These are phyloP conservation scores for Heterohyrax brucei DNA, from an alignment of 2,797 vertebrate species.

Conservation along the genomic window DNA sequence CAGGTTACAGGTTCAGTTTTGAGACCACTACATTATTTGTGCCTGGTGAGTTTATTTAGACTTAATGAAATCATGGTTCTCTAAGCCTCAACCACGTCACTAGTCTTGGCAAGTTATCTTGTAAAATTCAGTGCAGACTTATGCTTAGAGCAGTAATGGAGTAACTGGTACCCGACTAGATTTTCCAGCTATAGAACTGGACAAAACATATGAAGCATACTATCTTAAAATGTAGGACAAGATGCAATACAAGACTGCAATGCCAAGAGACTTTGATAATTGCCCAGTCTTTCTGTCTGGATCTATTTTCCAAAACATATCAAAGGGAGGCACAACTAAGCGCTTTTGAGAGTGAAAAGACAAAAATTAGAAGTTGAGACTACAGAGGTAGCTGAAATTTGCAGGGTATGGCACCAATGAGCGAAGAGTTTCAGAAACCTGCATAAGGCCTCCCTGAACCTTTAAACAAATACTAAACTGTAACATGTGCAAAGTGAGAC, in stretches of 20 bases:
- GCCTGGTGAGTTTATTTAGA: not conserved
- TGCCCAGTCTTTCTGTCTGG: not conserved
- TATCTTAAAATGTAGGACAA: not conserved
- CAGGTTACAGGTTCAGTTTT: not conserved
- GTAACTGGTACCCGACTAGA: not conserved
- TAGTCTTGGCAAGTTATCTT: not conserved
- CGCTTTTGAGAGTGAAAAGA: not conserved
- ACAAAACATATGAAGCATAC: not conserved
- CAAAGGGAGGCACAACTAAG: not conserved
- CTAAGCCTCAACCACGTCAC: not conserved
- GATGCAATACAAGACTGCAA: not conserved
- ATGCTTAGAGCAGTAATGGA: not conserved
- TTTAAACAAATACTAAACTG: slow-evolving; percentile 56
- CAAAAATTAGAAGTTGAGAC: not conserved
- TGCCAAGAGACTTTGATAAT: not conserved
- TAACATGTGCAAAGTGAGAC: not conserved
- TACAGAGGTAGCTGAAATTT: not conserved
- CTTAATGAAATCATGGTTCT: not conserved
- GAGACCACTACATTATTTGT: not conserved
- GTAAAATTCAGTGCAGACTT: not conserved
- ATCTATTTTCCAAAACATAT: not conserved
- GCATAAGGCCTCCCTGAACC: not conserved
- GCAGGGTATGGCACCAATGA: not conserved
- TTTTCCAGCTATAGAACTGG: not conserved
- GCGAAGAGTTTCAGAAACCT: not conserved